Conservation (phyloP, 1,140 invertebrate genomes). For the Heliconius nattereri region DNA sequence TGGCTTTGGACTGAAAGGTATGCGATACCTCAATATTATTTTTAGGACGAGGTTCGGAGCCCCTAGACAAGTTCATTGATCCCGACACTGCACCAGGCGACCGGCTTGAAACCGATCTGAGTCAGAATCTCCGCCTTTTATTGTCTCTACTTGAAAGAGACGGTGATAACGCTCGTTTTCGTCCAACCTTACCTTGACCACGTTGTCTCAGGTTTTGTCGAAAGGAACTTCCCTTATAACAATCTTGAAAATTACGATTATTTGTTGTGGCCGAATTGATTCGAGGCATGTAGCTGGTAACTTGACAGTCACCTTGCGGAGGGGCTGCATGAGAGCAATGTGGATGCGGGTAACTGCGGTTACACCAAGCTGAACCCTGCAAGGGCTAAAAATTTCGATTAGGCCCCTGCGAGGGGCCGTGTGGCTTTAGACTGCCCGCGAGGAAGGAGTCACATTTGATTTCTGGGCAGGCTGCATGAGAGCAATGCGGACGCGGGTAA, state of each 20-base stretch:
- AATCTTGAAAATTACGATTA: background rate
- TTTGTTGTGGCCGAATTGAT: too few relatives aligned
- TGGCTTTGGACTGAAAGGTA: slow-evolving; percentile 40
- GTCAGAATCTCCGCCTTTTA: slow-evolving; percentile 33
- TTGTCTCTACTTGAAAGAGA: background rate
- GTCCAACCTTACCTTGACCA: slow-evolving; percentile 5
- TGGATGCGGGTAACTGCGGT: slow-evolving; percentile 27
- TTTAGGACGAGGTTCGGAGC: slow-evolving; percentile 37
- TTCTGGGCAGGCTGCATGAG: too few relatives aligned
- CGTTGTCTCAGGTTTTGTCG: background rate
- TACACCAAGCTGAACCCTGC: too few relatives aligned
- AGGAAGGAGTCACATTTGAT: too few relatives aligned
- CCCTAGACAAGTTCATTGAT: slow-evolving; percentile 32
- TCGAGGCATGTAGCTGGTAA: too few relatives aligned
- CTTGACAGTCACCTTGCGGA: slow-evolving; percentile 17
- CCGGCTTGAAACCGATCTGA: slow-evolving; percentile 37
- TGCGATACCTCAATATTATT: slow-evolving; percentile 48
- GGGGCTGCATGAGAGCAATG: slow-evolving; percentile 20
- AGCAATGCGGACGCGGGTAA: too few relatives aligned
- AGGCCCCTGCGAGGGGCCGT: too few relatives aligned
- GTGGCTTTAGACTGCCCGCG: too few relatives aligned
- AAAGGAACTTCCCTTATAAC: background rate
- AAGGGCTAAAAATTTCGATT: too few relatives aligned
- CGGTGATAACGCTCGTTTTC: background rate
- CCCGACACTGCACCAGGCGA: slow-evolving; percentile 20